Conservation (phyloP, 2,888 invertebrate genomes). For the Boloria selene region DNA sequence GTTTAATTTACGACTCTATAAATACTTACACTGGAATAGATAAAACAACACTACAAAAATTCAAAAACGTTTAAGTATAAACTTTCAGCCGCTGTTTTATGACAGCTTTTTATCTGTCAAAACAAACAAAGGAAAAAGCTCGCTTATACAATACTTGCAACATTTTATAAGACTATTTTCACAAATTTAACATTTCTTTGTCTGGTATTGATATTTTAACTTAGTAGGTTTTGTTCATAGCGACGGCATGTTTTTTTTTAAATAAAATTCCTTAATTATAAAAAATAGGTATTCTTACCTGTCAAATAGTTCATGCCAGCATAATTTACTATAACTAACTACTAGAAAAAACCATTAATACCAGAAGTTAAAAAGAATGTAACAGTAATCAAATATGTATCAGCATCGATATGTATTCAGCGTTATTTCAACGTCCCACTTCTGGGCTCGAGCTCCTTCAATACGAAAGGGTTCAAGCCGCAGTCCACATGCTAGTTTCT, state of each 20-base stretch:
- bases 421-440: too few species aligned
- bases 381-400: too few species aligned
- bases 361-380: too few species aligned
- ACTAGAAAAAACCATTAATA: too few species aligned
- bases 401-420: too few species aligned
- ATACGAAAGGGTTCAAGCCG: too few species aligned
- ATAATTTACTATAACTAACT: too few species aligned
- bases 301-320: too few species aligned
- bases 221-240: not conserved
- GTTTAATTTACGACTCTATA: constrained; percentile 30
- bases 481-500: too few species aligned
- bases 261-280: too few species aligned
- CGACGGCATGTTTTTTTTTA: not conserved
- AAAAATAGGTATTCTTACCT: too few species aligned
- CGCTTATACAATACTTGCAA: constrained; percentile 11
- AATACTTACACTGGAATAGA: constrained; percentile 22
- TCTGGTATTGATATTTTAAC: not conserved
- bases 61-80: constrained; percentile 16
- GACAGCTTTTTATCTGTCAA: constrained; percentile 28
- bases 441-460: too few species aligned
- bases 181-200: not conserved
- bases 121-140: constrained; percentile 14
- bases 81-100: constrained; percentile 24
- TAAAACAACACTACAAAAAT: constrained; percentile 6
- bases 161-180: constrained; percentile 1